Conservation (phyloP, 2,113 vertebrate genomes). For the Connochaetes taurinus region DNA sequence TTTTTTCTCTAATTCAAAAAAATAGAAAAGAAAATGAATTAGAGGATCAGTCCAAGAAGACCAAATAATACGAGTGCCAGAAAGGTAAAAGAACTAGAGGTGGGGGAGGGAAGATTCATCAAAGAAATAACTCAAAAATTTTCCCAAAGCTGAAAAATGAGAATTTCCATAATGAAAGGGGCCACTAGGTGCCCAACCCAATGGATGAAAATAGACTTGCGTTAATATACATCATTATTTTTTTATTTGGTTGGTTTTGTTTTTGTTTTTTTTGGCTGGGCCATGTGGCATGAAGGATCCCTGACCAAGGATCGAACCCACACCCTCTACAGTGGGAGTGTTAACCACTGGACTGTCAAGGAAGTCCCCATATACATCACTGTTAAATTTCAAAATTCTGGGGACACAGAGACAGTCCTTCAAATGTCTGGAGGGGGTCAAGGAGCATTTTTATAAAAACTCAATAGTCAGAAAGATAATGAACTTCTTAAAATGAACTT, state of each 20-base stretch:
- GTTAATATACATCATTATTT: not conserved
- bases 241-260: not conserved
- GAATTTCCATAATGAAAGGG: not conserved
- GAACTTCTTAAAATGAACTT: not conserved
- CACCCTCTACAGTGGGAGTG: not conserved
- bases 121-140: not conserved
- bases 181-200: not conserved
- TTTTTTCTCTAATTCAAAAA: constrained; percentile 16
- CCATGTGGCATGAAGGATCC: not conserved
- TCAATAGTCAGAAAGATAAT: not conserved
- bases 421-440: not conserved
- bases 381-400: not conserved
- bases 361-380: not conserved
- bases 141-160: constrained; percentile 12
- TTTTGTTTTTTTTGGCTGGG: not conserved
- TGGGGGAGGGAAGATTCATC: not conserved
- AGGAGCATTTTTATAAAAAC: not conserved
- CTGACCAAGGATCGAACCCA: not conserved
- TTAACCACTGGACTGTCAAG: not conserved
- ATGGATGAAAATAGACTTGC: not conserved
- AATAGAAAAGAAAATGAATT: not conserved
- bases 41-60: not conserved
- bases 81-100: not conserved
- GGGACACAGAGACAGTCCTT: not conserved
- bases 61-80: not conserved